Base-by-base conservation (phyloP, 2,113 vertebrate species). In the Saccopteryx bilineata region DNA sequence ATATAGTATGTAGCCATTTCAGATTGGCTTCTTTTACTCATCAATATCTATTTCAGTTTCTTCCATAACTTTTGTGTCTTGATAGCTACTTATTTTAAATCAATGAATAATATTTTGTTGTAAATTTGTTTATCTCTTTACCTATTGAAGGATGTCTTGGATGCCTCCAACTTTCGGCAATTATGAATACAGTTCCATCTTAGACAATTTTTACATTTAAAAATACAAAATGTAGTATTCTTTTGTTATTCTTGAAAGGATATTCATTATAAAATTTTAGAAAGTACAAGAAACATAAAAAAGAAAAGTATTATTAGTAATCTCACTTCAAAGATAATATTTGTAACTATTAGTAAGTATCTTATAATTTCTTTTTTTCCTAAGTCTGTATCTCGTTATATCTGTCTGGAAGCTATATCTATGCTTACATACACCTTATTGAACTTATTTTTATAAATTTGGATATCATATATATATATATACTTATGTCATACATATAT, bases 251-350 rank as follows among this genome's bases (percentile, higher is more conserved):
- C 68, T 46, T 93, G 84, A 61, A 48, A 84, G 10, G 7, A 11
- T 48, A 50, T 74, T 93, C 46, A 71, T 48, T 83, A 26, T 75
- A 54, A 80, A n/a, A 71, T 33, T 87, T 94, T 58, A 92, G n/a
- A 60, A 79, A 75, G 13, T 17, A 50, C 18, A 91, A 66, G 48
- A 86, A 82, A 65, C 79, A 50, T 69, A 60, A 83, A 74, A 56
- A 61, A 63, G 5, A 50, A 94, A 91, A 93, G 39, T 80, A n/a
- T 23, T 91, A 56, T 81, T 88, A 19, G 18, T 54, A 75, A 75
- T 61, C 10, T 72, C 11, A 88, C 39, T 21, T 61, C 83, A 85
- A 94, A 86, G 31, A n/a, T 50, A 82, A 81, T 52, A 61, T 31
- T 84, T 74, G 52, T 75, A 75, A 80, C 31, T 24, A 5, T 61